Evolutionary conservation across 92 coral and sea anemone species (phyloP).

Genomic region (Epizoanthus rinbou): DNA sequence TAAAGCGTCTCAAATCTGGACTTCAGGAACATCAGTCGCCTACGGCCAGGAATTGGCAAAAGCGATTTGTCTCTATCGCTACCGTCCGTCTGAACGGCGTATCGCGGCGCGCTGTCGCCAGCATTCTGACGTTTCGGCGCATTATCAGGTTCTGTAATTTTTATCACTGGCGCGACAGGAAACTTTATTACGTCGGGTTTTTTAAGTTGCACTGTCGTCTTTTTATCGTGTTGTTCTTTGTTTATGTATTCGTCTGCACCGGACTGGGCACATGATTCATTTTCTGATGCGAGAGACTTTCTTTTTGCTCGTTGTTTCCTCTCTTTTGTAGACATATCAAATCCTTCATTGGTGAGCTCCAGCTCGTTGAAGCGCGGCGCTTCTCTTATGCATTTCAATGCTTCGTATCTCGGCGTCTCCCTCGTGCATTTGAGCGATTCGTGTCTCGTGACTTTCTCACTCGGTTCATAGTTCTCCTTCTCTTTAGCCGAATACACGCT

Average conservation of each 20-base stretch:
- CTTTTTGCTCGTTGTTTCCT: slow-evolving; percentile 3
- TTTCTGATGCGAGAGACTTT: slow-evolving; percentile 16
- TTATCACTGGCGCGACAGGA: neutral
- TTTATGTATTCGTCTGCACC: neutral
- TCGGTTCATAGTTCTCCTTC: slow-evolving; percentile 67
- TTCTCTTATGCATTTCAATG: slow-evolving; percentile 3
- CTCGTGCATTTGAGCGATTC: slow-evolving; percentile 61
- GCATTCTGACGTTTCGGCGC: neutral
- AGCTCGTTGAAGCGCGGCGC: slow-evolving; percentile 5
- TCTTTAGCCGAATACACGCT: slow-evolving; percentile 67
- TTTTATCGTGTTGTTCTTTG: slow-evolving; percentile 4
- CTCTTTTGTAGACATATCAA: slow-evolving; percentile 43
- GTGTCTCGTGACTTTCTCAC: slow-evolving; percentile 65
- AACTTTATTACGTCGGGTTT: neutral
- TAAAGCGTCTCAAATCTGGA: slow-evolving; percentile 34
- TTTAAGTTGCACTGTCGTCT: neutral
- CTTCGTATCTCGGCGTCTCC: slow-evolving; percentile 17
- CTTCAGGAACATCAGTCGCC: slow-evolving; percentile 22
- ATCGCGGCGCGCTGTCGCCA: slow-evolving; percentile 3
- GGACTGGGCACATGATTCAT: neutral
- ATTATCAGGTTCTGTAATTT: neutral
- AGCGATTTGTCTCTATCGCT: slow-evolving; percentile 7
- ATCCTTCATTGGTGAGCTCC: slow-evolving; percentile 32
- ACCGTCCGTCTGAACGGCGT: neutral
- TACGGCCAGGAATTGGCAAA: slow-evolving; percentile 25